Percentiles rank a stretch among this genome's conserved stretches.
phyloP scores from a whole-genome alignment of 2,113 vertebrate species.

The Lamprologus sp. region DNA sequence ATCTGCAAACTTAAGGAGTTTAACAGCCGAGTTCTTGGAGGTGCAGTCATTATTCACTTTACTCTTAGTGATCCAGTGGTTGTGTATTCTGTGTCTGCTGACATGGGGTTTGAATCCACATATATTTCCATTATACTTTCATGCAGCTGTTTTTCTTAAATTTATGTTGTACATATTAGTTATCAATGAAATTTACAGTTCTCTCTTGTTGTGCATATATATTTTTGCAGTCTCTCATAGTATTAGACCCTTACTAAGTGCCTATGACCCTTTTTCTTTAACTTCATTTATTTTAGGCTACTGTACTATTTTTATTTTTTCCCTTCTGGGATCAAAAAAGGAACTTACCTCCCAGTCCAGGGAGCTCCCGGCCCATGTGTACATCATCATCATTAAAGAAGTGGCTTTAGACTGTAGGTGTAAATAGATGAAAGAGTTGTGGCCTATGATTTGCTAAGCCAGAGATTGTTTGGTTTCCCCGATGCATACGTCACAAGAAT shows the following conservation, averaged over 20 bases:
- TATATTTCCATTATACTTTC: not conserved
- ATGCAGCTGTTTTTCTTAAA: not conserved
- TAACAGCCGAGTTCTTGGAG: not conserved
- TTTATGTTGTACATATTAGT: not conserved
- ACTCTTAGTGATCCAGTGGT: not conserved
- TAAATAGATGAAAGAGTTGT: not conserved
- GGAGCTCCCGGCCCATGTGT: not conserved
- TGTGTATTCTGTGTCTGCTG: not conserved
- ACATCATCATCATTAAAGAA: not conserved
- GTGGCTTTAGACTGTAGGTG: not conserved
- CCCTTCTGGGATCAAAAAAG: not conserved
- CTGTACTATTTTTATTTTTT: not conserved
- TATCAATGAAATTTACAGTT: not conserved
- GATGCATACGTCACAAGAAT: rapidly evolving
- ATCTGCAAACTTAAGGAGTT: not conserved
- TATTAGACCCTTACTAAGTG: not conserved
- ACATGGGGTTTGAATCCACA: not conserved
- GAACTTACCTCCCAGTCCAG: not conserved
- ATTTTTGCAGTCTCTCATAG: not conserved
- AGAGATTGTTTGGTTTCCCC: not conserved
- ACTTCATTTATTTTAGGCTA: not conserved
- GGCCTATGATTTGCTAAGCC: rapidly evolving
- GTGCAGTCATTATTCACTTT: not conserved
- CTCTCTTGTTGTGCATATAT: not conserved
- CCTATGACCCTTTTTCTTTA: not conserved